A percentile compares a stretch with the other conserved stretches of the same genome.
Evolutionary conservation across 1,140 invertebrate species (phyloP).

Genomic region (Caenorhabditis inopinata): DNA sequence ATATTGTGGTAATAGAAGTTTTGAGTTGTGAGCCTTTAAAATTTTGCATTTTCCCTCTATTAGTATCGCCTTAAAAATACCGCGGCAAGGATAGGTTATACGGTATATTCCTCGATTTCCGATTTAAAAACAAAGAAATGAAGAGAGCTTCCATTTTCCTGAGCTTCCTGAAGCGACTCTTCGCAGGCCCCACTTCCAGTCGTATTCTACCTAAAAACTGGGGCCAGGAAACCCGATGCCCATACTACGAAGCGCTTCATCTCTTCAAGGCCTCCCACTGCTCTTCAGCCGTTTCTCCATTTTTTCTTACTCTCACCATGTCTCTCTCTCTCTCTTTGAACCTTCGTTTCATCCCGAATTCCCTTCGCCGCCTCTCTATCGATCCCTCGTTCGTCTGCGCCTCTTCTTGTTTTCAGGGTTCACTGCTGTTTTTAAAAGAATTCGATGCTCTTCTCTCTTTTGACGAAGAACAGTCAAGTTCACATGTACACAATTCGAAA

Average conservation of each 20-base stretch:
- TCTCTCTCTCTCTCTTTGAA: neutral
- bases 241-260: neutral
- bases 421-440: neutral
- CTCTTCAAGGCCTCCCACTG: slow-evolving; percentile 20
- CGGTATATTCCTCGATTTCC: too few species aligned
- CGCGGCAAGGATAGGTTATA: too few species aligned
- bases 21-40: too few species aligned
- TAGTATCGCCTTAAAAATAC: too few species aligned
- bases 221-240: neutral
- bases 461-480: too few species aligned
- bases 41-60: too few species aligned
- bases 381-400: neutral
- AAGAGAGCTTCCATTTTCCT: too few species aligned
- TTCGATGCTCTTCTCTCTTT: neutral
- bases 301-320: too few species aligned
- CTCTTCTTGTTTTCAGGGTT: neutral
- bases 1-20: too few species aligned
- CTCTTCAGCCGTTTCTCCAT: neutral
- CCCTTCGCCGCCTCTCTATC: slow-evolving; percentile 22
- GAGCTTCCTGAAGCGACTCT: too few species aligned
- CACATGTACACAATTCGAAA: neutral
- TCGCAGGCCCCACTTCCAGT: too few species aligned
- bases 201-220: neutral
- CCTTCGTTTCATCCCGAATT: slow-evolving; percentile 2
- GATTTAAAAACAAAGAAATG: too few species aligned